Conservation (phyloP, 2,797 vertebrate species). For the Morus bassanus region DNA sequence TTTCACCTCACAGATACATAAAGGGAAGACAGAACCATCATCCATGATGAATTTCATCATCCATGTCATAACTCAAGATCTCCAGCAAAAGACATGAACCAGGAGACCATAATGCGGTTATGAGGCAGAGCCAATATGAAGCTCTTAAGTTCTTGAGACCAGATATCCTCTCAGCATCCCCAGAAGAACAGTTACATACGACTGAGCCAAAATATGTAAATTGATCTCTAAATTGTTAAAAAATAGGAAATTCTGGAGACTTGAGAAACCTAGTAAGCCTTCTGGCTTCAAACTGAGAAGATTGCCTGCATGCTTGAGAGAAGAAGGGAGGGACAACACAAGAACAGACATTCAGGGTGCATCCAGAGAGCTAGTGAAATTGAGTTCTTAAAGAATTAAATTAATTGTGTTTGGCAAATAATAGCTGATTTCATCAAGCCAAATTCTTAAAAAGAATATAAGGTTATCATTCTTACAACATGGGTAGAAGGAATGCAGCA, state of each 20-base stretch:
- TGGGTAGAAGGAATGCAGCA: neutral
- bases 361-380: constrained; percentile 49
- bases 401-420: neutral
- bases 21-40: neutral
- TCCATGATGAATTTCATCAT: neutral
- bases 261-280: neutral
- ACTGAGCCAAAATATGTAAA: neutral
- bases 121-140: neutral
- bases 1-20: neutral
- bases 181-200: neutral
- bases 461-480: neutral
- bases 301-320: neutral
- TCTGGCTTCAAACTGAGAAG: neutral
- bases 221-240: neutral
- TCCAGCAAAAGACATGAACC: neutral
- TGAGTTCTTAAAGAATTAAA: neutral
- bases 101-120: neutral
- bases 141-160: neutral
- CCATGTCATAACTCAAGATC: neutral
- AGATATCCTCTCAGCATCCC: neutral
- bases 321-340: constrained; percentile 1
- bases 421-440: neutral
- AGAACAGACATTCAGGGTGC: constrained; percentile 41
- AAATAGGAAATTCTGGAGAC: neutral
- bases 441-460: neutral